phyloP scores from a whole-genome alignment of 2,113 vertebrate genomes.

The Psilopsiagon aurifrons region DNA sequence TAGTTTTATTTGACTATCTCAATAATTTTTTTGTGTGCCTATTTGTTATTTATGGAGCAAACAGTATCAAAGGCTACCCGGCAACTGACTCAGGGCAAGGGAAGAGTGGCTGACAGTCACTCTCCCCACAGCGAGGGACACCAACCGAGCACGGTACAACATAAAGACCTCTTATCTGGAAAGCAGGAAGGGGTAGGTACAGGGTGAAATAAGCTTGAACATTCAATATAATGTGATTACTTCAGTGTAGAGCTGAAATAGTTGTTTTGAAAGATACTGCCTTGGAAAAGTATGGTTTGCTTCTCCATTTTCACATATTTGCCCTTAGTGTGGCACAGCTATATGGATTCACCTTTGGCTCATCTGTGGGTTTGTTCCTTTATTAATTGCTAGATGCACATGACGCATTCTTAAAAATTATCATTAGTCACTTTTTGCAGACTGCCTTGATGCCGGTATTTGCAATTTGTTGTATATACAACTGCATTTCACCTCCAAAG shows the following conservation, averaged over 20 bases:
- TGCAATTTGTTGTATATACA: neutral
- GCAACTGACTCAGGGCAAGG: neutral
- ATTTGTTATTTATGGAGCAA: neutral
- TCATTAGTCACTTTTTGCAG: neutral
- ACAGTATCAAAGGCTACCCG: neutral
- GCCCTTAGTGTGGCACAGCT: neutral
- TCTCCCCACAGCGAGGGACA: neutral
- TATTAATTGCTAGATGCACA: neutral
- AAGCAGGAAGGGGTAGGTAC: neutral
- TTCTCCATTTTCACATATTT: neutral
- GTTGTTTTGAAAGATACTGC: neutral
- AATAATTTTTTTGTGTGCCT: neutral
- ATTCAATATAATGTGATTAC: neutral
- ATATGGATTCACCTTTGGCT: neutral
- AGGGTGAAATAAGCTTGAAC: neutral
- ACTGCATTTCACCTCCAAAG: neutral
- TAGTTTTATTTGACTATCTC: neutral
- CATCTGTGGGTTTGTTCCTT: neutral
- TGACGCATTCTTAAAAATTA: neutral
- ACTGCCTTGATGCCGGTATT: neutral
- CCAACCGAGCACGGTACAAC: neutral
- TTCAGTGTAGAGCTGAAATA: neutral
- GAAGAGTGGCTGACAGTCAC: neutral
- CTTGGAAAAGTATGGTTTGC: neutral
- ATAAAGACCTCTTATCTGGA: neutral